Evolutionary conservation across 2,797 vertebrate species (phyloP), one percentile per base, ranked within the genome.

Genomic region (Numenius phaeopus): DNA sequence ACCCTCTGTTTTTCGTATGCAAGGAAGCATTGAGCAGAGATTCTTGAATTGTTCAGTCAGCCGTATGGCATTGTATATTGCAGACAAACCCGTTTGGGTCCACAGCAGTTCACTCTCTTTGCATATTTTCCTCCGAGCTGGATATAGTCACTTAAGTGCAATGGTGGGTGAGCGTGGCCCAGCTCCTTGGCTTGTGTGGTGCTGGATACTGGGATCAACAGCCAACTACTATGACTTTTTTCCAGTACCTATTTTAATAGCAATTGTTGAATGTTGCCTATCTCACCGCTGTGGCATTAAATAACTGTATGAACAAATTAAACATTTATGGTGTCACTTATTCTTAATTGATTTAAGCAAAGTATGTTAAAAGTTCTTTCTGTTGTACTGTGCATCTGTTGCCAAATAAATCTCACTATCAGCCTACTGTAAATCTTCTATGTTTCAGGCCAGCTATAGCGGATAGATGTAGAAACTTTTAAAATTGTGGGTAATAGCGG

Each of bases 201-300:
- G 70, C 71, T 71, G 58, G 50, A 1, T 37, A 8, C 0, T 0
- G 0, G 62, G 88, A 57, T 77, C 80, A 65, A 23, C 57, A 81
- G 69, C 69, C 77, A 72, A 2, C 19, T 14, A 12, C 29, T 8
- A 3, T 76, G 90, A 81, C 83, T 87, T 42, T 71, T 87, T 59
- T 87, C 62, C 81, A 77, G n/a, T 22, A 5, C 29, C 70, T 89
- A 8, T 84, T 88, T 66, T 66, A 37, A 62, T 10, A 85, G 52
- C 47, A 49, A 1, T 44, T 52, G 39, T 70, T 83, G 62, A 55
- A 8, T 26, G 46, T 70, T 83, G 70, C 61, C 52, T 61, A 8
- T 73, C 69, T 84, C 39, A 3, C 34, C 79, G 40, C 46, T 23
- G 4, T 55, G 54, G 19, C 30, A 12, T 44, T 66, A 49, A 34